These are phyloP conservation scores for Drosophila paranaensis DNA, from an alignment of 2,888 invertebrate species.

Conservation along the genomic window DNA sequence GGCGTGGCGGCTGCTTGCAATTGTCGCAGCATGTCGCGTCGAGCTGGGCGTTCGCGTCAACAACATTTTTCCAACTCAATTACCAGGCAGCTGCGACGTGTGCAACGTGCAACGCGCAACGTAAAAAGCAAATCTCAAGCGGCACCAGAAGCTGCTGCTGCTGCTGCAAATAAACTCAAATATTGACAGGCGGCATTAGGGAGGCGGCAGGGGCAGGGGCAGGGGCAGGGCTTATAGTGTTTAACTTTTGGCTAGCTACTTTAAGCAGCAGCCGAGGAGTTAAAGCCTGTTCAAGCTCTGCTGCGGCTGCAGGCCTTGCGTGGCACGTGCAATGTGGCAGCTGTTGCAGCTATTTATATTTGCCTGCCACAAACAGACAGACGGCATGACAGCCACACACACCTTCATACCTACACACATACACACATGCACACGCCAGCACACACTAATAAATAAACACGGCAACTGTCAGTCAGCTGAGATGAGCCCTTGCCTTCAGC, in stretches of 20 bases:
- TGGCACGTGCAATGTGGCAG: constrained; percentile 48
- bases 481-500: constrained; percentile 25
- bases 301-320: constrained; percentile 6
- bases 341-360: constrained; percentile 62
- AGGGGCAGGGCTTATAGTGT: not conserved
- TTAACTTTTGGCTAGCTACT: constrained; percentile 13
- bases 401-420: constrained; percentile 22
- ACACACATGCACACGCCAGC: constrained; percentile 47
- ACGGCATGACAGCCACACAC: constrained; percentile 21
- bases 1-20: constrained; percentile 43
- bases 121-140: constrained; percentile 67
- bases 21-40: constrained; percentile 73
- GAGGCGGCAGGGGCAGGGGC: not conserved
- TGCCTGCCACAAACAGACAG: constrained; percentile 67
- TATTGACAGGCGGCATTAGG: constrained; percentile 63
- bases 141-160: constrained; percentile 27
- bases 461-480: constrained; percentile 26
- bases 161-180: constrained; percentile 54
- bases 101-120: constrained; percentile 69
- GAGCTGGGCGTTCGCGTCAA: constrained; percentile 63
- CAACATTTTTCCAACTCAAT: constrained; percentile 80
- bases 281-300: constrained; percentile 23
- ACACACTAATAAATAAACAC: constrained; percentile 77
- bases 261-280: constrained; percentile 29
- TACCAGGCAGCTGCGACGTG: constrained; percentile 74